Conservation (phyloP, 2,797 vertebrate genomes). For the Phoxinus dragarum region DNA sequence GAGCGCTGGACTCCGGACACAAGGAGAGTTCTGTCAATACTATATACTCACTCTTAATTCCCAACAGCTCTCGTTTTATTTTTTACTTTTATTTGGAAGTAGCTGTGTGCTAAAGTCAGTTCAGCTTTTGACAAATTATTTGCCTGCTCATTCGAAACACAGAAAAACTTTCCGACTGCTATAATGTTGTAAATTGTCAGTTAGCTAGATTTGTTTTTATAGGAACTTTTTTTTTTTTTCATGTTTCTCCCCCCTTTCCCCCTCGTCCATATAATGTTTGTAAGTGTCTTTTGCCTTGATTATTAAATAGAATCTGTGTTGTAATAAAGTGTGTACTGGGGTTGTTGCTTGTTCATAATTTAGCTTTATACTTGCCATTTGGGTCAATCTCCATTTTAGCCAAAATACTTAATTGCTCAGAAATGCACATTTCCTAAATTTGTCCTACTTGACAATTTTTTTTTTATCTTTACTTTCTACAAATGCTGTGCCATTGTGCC, state of each 20-base stretch:
- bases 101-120: constrained; percentile 79
- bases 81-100: constrained; percentile 94
- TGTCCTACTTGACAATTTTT: background rate
- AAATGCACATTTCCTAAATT: background rate
- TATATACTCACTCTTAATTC: constrained; percentile 69
- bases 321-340: constrained; percentile 99
- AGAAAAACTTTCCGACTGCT: constrained; percentile 82
- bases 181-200: constrained; percentile 92
- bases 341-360: constrained; percentile 85
- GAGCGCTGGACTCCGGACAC: constrained; percentile 62
- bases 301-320: constrained; percentile 96
- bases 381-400: background rate
- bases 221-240: constrained; percentile 74
- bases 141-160: constrained; percentile 63
- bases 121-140: constrained; percentile 82
- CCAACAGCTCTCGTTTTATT: constrained; percentile 88
- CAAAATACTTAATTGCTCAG: background rate
- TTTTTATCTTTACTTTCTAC: background rate
- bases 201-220: constrained; percentile 93
- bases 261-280: constrained; percentile 90
- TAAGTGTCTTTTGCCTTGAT: constrained; percentile 97
- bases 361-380: background rate
- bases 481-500: background rate
- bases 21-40: constrained; percentile 77
- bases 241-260: constrained; percentile 71